These are phyloP conservation scores for Meta bourneti DNA, from an alignment of 2,888 invertebrate species.

Conservation along the genomic window DNA sequence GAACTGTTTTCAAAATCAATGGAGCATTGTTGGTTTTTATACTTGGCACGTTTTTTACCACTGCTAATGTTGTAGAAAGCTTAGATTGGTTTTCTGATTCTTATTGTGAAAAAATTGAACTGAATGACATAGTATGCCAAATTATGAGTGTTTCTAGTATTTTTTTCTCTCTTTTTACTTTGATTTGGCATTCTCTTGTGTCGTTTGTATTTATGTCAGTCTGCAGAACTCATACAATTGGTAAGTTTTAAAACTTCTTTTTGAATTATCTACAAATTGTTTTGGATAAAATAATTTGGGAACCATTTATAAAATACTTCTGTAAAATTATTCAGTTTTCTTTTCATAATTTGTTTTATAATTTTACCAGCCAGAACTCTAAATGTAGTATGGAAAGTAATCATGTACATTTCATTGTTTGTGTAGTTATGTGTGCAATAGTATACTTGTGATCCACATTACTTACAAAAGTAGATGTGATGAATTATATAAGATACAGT, in stretches of 20 bases:
- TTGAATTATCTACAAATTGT: background rate
- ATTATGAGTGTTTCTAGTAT: slow-evolving; percentile 79
- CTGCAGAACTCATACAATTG: slow-evolving; percentile 82
- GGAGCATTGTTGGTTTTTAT: slow-evolving; percentile 80
- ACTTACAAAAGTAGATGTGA: too few species aligned
- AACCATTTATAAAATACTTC: too few species aligned
- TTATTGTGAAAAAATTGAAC: slow-evolving; percentile 78
- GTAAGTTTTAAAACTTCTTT: slow-evolving; percentile 79
- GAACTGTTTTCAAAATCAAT: slow-evolving; percentile 81
- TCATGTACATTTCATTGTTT: background rate
- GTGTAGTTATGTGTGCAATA: background rate
- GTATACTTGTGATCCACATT: too few species aligned
- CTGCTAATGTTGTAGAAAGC: slow-evolving; percentile 78
- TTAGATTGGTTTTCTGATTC: slow-evolving; percentile 77
- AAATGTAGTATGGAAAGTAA: too few species aligned
- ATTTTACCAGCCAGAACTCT: too few species aligned
- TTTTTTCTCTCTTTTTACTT: slow-evolving; percentile 80
- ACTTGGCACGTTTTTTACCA: slow-evolving; percentile 78
- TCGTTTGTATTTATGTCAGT: slow-evolving; percentile 81
- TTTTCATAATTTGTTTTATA: too few species aligned
- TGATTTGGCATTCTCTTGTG: slow-evolving; percentile 81
- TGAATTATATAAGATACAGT: too few species aligned
- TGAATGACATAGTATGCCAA: slow-evolving; percentile 79
- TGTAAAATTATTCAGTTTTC: too few species aligned
- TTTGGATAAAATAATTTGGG: too few species aligned